phyloP scores from a whole-genome alignment of 30 jellyfish, hydroid and myxozoan genomes.

The Haliclystus octoradiatus region DNA sequence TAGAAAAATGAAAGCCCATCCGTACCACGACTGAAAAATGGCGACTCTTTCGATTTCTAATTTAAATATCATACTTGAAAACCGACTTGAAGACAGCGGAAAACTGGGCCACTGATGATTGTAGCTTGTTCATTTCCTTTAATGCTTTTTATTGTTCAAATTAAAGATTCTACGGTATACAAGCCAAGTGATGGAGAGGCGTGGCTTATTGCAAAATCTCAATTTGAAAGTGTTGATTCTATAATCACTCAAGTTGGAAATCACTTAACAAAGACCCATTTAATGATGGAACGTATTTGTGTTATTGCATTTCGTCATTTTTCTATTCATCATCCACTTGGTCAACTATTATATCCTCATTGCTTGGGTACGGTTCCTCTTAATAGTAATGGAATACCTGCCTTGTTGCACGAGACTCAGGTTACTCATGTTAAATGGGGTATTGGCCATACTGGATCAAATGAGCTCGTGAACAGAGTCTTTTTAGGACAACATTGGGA shows the following conservation, averaged over 20 bases:
- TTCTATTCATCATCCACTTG: not conserved
- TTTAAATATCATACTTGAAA: no score
- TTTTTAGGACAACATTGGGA: not conserved
- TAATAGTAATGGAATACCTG: not conserved
- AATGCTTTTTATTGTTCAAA: no score
- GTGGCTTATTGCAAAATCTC: not conserved
- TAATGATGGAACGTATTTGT: not conserved
- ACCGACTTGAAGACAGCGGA: no score
- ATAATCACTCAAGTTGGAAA: not conserved
- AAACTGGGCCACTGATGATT: no score
- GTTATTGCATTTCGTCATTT: not conserved
- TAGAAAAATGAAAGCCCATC: no score
- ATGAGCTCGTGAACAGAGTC: not conserved
- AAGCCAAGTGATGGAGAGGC: not conserved
- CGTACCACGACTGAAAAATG: no score
- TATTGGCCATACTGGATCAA: not conserved
- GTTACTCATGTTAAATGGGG: not conserved
- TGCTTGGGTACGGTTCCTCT: not conserved
- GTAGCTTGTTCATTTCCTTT: no score
- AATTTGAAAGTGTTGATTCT: not conserved
- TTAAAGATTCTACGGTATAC: not conserved
- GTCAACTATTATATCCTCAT: not conserved
- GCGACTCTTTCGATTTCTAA: no score
- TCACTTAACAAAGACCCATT: not conserved
- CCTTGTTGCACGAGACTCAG: not conserved